Evolutionary conservation across 2,888 invertebrate genomes (phyloP), one percentile per base, ranked within the genome.

Genomic region (Creontiades dilutus): DNA sequence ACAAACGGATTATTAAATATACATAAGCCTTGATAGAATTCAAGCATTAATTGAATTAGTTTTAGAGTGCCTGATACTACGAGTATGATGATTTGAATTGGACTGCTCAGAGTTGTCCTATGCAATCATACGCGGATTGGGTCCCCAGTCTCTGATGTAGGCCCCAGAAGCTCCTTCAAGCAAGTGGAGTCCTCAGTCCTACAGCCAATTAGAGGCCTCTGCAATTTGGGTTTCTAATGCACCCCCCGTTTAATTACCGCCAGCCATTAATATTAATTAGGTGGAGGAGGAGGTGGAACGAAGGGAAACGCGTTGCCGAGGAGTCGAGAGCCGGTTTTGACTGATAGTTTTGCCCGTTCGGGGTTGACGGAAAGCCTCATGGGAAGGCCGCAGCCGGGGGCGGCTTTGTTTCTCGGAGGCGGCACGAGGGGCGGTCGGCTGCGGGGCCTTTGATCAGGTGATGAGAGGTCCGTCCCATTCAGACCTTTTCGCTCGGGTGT

Each of bases 201-300:
- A 14, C n/a, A 61, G 61, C 61, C 61, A 61, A 61, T 61, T 61
- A 61, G 61, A 61, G 61, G 61, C 19, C 61, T 61, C n/a, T 19
- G 61, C 61, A 61, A 61, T 61, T 61, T 61, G 61, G 61, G 61
- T 61, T 61, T 61, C 61, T 61, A 61, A 61, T 61, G 61, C 61
- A 61, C n/a, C 61, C 37, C 61, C 61, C 52, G 61, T 61, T 61
- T 61, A 61, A 61, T 61, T 61, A 61, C 61, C 19, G 19, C 61
- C 3, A n/a, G n/a, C 61, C 61, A 61, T 61, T 61, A 61, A 61
- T 61, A 61, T 61, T 61, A 61, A 61, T 61, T 61, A 61, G 61
- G 19, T 14, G n/a, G 2, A 37, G 37, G 37, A 37, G 37, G 37
- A 7, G 37, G 37, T 7, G 7, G 9, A n/a, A 61, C 9, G 61